Evolutionary conservation across 2,888 invertebrate species (phyloP).

Genomic region (Drosophila hamatofila): DNA sequence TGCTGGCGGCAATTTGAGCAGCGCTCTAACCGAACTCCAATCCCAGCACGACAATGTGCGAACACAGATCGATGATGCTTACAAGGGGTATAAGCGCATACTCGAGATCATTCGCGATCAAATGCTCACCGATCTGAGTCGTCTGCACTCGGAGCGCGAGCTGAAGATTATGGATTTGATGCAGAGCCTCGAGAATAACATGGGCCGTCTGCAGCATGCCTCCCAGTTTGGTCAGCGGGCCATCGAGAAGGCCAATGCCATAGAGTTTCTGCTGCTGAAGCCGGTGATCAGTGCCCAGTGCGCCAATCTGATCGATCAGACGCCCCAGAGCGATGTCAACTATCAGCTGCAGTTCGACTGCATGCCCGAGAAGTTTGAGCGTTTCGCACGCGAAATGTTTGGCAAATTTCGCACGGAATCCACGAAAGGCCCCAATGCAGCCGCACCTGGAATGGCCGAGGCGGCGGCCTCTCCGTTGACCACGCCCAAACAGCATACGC

Average conservation of each 20-base stretch:
- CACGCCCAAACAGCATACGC: conserved; percentile 86
- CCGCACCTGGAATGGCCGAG: conserved; percentile 46
- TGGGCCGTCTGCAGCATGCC: conserved; percentile 94
- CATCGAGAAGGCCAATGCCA: conserved; percentile 93
- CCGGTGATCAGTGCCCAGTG: conserved; percentile 92
- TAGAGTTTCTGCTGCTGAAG: conserved; percentile 93
- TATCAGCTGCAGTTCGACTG: conserved; percentile 93
- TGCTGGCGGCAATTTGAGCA: conserved; percentile 91
- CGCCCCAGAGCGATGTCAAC: conserved; percentile 92
- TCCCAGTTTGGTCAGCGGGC: conserved; percentile 93
- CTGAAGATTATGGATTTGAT: conserved; percentile 95
- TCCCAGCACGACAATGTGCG: conserved; percentile 94
- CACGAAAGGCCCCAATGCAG: conserved; percentile 39
- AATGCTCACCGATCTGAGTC: conserved; percentile 90
- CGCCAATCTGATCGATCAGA: conserved; percentile 91
- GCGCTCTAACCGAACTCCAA: conserved; percentile 93
- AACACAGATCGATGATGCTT: conserved; percentile 92
- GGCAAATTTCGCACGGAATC: conserved; percentile 90
- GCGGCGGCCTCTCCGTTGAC: conserved; percentile 47
- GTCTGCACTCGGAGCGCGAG: conserved; percentile 93
- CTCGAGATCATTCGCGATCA: conserved; percentile 93
- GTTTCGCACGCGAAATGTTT: conserved; percentile 89
- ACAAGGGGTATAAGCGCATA: conserved; percentile 91
- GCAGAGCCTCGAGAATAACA: conserved; percentile 93
- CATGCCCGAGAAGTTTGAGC: conserved; percentile 92